These are phyloP conservation scores for Triplophysa siluroides DNA, from an alignment of 2,113 vertebrate species.

Conservation along the genomic window DNA sequence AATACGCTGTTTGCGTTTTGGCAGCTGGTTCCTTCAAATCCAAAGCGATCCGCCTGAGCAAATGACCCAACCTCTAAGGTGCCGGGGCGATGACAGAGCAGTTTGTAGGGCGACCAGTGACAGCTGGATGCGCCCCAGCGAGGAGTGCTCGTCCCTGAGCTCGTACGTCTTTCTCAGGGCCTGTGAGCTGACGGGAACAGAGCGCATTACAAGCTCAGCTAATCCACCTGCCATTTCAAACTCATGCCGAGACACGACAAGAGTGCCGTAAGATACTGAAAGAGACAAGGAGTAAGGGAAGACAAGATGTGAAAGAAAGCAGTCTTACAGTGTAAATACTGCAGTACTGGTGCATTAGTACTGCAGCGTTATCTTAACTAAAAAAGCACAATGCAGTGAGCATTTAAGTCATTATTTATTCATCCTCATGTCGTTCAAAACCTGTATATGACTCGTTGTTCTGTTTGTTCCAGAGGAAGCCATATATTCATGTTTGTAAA, in stretches of 20 bases:
- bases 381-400: too few relatives aligned
- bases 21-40: conserved; percentile 4
- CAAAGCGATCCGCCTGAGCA: conserved; percentile 21
- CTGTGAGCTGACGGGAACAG: conserved; percentile 16
- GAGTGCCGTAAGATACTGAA: neutral
- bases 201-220: conserved; percentile 29
- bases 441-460: too few relatives aligned
- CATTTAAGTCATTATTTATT: too few relatives aligned
- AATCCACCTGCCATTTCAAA: conserved; percentile 11
- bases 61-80: conserved; percentile 19
- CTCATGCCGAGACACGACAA: conserved; percentile 23
- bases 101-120: conserved; percentile 28
- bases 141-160: neutral
- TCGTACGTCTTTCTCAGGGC: conserved; percentile 25
- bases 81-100: conserved; percentile 31
- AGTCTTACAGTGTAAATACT: neutral
- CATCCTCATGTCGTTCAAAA: too few relatives aligned
- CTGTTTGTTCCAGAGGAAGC: too few relatives aligned
- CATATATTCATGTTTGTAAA: too few relatives aligned
- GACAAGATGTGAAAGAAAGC: neutral
- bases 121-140: conserved; percentile 28
- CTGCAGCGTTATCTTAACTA: neutral
- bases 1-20: conserved; percentile 21
- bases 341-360: neutral
- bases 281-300: neutral